phyloP scores from a whole-genome alignment of 2,797 vertebrate species.

The Propithecus perrieri region DNA sequence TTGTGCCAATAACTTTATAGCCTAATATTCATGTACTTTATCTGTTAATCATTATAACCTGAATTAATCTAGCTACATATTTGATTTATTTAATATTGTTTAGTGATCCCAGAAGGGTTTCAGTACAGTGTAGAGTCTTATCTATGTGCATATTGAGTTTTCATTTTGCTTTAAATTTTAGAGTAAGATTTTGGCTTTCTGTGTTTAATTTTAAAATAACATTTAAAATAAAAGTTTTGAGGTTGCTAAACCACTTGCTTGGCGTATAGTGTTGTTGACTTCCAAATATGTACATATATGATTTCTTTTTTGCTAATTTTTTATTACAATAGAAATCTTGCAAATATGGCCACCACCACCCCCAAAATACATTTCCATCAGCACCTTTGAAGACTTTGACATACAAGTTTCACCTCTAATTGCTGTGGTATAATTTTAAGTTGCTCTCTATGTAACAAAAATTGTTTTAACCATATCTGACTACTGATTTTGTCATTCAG shows the following conservation, averaged over 20 bases:
- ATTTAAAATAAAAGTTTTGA: constrained; percentile 3
- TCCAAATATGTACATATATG: not conserved
- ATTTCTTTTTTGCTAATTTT: constrained; percentile 20
- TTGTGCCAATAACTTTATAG: constrained; percentile 78
- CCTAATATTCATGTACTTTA: constrained; percentile 71
- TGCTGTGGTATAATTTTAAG: not conserved
- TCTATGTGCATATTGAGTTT: not conserved
- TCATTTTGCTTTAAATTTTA: constrained; percentile 47
- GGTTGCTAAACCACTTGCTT: not conserved
- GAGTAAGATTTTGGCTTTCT: constrained; percentile 24
- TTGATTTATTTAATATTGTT: constrained; percentile 74
- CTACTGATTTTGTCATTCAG: not conserved
- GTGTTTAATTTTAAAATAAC: constrained; percentile 24
- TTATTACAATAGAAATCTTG: not conserved
- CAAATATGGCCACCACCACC: not conserved
- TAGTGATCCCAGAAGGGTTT: constrained; percentile 29
- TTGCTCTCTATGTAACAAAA: not conserved
- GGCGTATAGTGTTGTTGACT: not conserved
- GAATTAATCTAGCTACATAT: constrained; percentile 76
- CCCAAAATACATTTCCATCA: not conserved
- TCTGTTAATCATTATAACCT: constrained; percentile 75
- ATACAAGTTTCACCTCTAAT: not conserved
- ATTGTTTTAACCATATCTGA: constrained; percentile 10
- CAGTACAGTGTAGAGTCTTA: constrained; percentile 37
- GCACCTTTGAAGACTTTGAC: not conserved